Evolutionary conservation across 2,888 invertebrate species (phyloP), one percentile per base, ranked within the genome.

Genomic region (Drosophila dives): DNA sequence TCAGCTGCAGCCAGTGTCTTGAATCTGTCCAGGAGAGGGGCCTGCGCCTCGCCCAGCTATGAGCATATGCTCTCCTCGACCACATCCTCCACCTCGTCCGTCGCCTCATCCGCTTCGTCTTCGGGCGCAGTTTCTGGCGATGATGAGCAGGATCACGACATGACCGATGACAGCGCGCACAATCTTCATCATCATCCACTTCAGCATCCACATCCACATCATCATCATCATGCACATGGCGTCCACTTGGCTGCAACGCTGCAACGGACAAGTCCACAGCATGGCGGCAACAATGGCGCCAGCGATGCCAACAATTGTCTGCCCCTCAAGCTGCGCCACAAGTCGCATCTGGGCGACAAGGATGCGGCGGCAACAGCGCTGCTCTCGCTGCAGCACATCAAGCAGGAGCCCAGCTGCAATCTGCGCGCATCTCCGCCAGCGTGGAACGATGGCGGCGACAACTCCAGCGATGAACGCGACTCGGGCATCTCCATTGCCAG

Each of bases 311-410:
- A 96, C 93, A 97, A 97, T 92, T 95, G 97, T 86, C 94, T 98
- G 92, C 98, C 98, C 3, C 95, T 97, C 86, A 98, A 98, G 92
- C 94, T 98, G 78, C 96, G 98, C 91, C 98, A 98, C 94, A 98
- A 98, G 93, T 96, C 97, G 42, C 96, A 97, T 91, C 94, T 98
- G 73, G 97, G 97, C 12, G 98, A 98, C 92, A 97, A 97, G 92
- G 98, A 98, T 91, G 97, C 97, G 12, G 97, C 97, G 60, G 97
- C 97, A 67, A 95, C 95, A 70, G 97, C 96, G 17, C 94, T 97
- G 66, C 94, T 97, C n/a, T 96, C 96, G 48, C 94, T 97, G 53
- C 97, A 97, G 91, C 96, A 97, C 91, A 97, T 97, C 91, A 97
- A 97, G 92, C 97, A 97, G 91, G 97, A 97, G 92, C 97, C 97